Percentiles rank a stretch among this genome's conserved stretches.
Conservation (phyloP, 92 coral and sea anemone species). For the Parazoanthus swiftii region DNA sequence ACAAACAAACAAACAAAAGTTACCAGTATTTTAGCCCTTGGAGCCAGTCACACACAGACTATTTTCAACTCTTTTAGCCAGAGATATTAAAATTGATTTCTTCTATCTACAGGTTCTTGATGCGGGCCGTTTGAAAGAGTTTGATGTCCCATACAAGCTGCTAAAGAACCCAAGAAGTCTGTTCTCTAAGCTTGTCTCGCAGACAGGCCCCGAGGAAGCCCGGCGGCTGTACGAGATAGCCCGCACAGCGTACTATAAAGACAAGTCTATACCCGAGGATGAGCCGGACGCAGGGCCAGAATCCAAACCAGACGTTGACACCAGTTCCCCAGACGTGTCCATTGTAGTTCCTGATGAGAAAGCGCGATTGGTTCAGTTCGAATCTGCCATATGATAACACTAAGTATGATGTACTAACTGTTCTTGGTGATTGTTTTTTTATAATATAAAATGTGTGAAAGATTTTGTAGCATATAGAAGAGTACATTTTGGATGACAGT, state of each 20-base stretch:
- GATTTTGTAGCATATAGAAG: not conserved
- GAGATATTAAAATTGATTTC: no score
- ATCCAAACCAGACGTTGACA: not conserved
- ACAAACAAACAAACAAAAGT: no score
- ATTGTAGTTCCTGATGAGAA: conserved; percentile 34
- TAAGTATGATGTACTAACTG: not conserved
- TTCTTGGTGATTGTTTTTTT: not conserved
- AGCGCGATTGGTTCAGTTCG: conserved; percentile 39
- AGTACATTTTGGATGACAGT: not conserved
- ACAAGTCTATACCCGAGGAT: conserved; percentile 60
- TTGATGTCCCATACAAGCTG: conserved; percentile 70
- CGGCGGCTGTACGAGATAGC: conserved; percentile 60
- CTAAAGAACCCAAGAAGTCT: conserved; percentile 63
- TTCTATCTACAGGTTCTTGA: conserved; percentile 65
- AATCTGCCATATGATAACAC: not conserved
- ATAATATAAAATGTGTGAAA: not conserved
- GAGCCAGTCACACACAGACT: no score
- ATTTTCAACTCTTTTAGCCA: no score
- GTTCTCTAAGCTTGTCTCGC: conserved; percentile 70
- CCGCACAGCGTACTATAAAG: conserved; percentile 59
- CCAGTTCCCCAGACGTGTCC: conserved; percentile 17
- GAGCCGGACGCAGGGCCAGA: conserved; percentile 41
- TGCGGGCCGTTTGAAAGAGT: conserved; percentile 77
- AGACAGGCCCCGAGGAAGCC: conserved; percentile 75
- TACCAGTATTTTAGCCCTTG: no score